Evolutionary conservation across 2,113 vertebrate genomes (phyloP).

Genomic region (Pelusios castaneus): DNA sequence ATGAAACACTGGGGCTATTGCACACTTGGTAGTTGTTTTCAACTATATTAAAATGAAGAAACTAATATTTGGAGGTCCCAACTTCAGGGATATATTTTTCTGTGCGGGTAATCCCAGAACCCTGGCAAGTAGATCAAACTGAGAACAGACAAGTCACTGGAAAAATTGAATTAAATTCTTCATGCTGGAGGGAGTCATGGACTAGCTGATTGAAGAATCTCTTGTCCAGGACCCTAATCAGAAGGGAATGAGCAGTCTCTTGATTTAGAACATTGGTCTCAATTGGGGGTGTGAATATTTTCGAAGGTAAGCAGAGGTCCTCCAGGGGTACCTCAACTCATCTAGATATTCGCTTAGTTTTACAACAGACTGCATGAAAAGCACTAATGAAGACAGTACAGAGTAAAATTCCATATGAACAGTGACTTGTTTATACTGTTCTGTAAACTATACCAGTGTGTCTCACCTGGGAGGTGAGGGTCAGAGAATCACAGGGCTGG

Average conservation of each 20-base stretch:
- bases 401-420: no score
- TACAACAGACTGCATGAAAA: no score
- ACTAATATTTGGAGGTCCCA: not conserved
- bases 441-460: no score
- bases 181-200: not conserved
- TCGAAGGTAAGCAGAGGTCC: no score
- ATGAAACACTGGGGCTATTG: not conserved
- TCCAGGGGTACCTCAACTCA: no score
- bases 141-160: not conserved
- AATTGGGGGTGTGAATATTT: no score
- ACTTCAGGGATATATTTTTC: not conserved
- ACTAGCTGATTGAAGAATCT: not conserved
- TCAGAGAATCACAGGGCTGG: no score
- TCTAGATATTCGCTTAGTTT: no score
- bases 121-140: not conserved
- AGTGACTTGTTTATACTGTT: no score
- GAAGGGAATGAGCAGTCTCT: not conserved
- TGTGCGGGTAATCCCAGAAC: not conserved
- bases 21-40: not conserved
- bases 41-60: not conserved
- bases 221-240: not conserved
- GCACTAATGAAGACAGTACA: no score
- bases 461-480: no score
- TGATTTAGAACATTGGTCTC: not conserved
- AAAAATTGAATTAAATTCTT: not conserved